Base-by-base conservation (phyloP, 2,113 vertebrate genomes). In the Gallinago paraguaiae region DNA sequence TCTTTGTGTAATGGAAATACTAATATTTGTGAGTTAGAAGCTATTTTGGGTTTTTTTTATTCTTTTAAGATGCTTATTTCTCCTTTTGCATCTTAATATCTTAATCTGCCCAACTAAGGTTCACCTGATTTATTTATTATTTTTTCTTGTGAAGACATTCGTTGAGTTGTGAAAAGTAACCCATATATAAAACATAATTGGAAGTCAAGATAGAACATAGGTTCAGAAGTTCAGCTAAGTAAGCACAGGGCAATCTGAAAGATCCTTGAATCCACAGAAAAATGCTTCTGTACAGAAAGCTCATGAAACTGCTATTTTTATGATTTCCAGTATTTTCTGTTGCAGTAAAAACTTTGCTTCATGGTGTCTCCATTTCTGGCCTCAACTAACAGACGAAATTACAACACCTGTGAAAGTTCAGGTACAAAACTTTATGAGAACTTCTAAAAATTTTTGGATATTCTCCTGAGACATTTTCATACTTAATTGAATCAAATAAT, bases 131-230 rank as follows among this genome's bases (percentile, higher is more conserved):
- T 48, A 13, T 53, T 15, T 27, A 10, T 43, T 43, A 43, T 50
- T 51, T 51, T 54, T 9, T 64, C 41, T 61, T 51, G 7, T 31
- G 19, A 59, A 57, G 75, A 11, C 19, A 1, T 84, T 68, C 31
- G 7, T 2, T 37, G 31, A 37, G 24, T 45, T 69, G 6, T 48
- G 54, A 33, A 82, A 86, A 92, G 9, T 35, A 72, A 15, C 10
- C 25, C 3, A 1, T 18, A 6, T 5, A 11, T 0, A 8, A 41
- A 82, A 4, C 7, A 4, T 69, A 48, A n/a, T 7, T 31, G 17
- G 63, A 60, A 88, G 25, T 2, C 31, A 41, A 37, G 57, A 17
- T 4, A 25, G 17, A 64, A 19, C 10, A 6, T 2, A 14, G 9
- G 11, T 17, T 71, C 10, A n/a, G 53, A 67, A 51, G 5, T 6